phyloP scores from a whole-genome alignment of 1,140 invertebrate genomes.

The Schmidtea mediterranea region DNA sequence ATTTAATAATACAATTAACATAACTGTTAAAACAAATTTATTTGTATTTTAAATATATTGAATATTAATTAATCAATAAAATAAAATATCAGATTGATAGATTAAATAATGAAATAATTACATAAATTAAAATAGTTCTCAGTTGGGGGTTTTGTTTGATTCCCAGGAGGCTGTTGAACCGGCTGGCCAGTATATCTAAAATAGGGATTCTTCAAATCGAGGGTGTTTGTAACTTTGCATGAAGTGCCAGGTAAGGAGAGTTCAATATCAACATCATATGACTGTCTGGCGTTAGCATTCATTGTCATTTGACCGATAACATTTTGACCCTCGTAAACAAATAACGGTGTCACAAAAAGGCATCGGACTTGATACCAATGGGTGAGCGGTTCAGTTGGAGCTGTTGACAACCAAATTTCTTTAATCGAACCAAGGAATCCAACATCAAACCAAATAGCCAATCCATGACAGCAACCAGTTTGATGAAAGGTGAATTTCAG shows the following conservation, averaged over 20 bases:
- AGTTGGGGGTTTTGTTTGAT: conserved; percentile 58
- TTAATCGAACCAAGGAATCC: conserved; percentile 62
- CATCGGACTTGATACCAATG: conserved; percentile 90
- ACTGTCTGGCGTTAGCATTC: conserved; percentile 56
- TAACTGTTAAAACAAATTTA: too few relatives aligned
- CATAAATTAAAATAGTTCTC: conserved; percentile 29
- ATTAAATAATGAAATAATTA: too few relatives aligned
- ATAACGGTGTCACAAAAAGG: conserved; percentile 54
- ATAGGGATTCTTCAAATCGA: conserved; percentile 95
- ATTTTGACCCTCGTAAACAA: conserved; percentile 72
- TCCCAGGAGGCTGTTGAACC: conserved; percentile 41
- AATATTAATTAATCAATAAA: too few relatives aligned
- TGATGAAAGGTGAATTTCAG: conserved; percentile 63
- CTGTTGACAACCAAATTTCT: conserved; percentile 84
- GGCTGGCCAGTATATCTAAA: conserved; percentile 38
- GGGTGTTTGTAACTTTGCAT: conserved; percentile 37
- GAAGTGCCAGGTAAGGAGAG: conserved; percentile 22
- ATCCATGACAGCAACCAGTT: conserved; percentile 72
- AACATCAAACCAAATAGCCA: conserved; percentile 99
- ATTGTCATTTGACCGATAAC: conserved; percentile 59
- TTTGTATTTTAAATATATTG: too few relatives aligned
- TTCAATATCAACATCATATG: conserved; percentile 19
- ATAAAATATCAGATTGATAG: too few relatives aligned
- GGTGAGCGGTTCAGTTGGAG: conserved; percentile 85
- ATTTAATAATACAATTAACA: too few relatives aligned